Conservation (phyloP, 1,140 invertebrate genomes). For the Megathymus violae region DNA sequence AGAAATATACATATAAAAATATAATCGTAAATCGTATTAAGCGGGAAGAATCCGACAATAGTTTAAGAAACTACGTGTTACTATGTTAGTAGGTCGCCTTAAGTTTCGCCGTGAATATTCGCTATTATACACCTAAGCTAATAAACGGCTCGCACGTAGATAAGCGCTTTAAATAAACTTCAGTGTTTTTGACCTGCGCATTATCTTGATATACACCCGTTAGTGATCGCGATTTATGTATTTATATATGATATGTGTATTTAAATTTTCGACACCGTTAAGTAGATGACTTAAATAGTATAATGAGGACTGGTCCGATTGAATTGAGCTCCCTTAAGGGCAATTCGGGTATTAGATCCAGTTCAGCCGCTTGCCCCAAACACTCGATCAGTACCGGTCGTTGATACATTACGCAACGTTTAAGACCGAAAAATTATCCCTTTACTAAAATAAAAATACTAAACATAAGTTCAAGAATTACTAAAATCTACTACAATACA, state of each 20-base stretch:
- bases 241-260: too few relatives aligned
- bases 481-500: too few relatives aligned
- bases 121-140: conserved; percentile 48
- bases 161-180: conserved; percentile 44
- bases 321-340: conserved; percentile 68
- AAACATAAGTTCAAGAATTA: too few relatives aligned
- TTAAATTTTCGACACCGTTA: conserved; percentile 43
- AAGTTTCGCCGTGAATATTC: too few relatives aligned
- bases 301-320: conserved; percentile 46
- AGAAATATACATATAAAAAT: too few relatives aligned
- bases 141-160: conserved; percentile 53
- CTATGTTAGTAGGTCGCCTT: too few relatives aligned
- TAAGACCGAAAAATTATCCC: too few relatives aligned
- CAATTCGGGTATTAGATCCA: conserved; percentile 68
- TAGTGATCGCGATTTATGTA: conserved; percentile 59
- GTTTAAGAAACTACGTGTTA: conserved; percentile 39
- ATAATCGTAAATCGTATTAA: conserved; percentile 1
- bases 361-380: conserved; percentile 60
- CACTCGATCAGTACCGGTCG: conserved; percentile 35
- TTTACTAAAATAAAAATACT: too few relatives aligned
- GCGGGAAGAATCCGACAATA: conserved; percentile 21
- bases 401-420: neutral
- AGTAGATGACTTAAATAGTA: conserved; percentile 50
- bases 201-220: conserved; percentile 60
- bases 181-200: conserved; percentile 27